Evolutionary conservation across 2,888 invertebrate genomes (phyloP), one percentile per base, ranked within the genome.

Genomic region (Drosophila robusta): DNA sequence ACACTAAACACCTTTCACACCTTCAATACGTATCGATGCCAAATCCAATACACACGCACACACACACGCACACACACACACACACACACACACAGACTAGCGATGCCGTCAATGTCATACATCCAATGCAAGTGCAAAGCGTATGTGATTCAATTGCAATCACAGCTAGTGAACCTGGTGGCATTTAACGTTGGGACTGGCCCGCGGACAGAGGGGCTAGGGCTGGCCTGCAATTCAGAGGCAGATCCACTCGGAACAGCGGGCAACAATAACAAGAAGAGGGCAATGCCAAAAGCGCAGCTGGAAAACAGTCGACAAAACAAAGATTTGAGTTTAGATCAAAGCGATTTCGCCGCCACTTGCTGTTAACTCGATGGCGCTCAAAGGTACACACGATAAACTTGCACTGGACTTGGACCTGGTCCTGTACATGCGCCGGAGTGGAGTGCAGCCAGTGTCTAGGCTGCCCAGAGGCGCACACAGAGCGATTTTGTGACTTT

Each of bases 1-100:
- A 84, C 71, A 90, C 85, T 89, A 89, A 90, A 86, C 90, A 80
- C 87, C 87, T 90, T 89, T 89, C 90, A 89, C 90, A 85, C 83
- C 81, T 83, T 55, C 50, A 60, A 42, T 56, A 70, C 61, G 58
- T 67, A 71, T 69, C 61, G 70, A 70, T 64, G 54, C 52, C 55
- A 49, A 74, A 70, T 64, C 61, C 62, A 73, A 68, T 52, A 22
- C 49, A 52, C 45, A 50, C 70, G 57, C 42, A 56, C 24, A 47
- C 39, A 51, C 52, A 49, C 26, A 46, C 29, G 49, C 29, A 26
- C 38, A 50, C 38, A 32, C 45, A 32, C 54, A 47, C 52, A 49
- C 26, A 46, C 29, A 52, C 29, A 26, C 38, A 50, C 38, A 32
- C 45, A 32, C 54, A 47, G 22, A 47, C 8, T 14, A 6, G 18